Evolutionary conservation across 2,888 invertebrate species (phyloP).

Genomic region (Spodoptera picta): DNA sequence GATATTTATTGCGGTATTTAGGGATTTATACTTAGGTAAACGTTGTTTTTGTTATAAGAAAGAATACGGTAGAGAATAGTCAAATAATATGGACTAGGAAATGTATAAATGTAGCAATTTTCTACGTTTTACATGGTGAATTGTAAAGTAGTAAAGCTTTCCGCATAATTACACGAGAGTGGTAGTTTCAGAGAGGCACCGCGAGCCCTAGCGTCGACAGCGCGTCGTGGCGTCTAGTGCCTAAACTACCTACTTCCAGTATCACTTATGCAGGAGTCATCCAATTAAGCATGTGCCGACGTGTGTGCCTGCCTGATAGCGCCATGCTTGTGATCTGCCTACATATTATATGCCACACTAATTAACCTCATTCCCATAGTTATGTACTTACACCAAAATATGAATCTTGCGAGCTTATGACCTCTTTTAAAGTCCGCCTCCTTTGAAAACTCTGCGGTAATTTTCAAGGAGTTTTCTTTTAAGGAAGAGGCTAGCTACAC

Average conservation of each 20-base stretch:
- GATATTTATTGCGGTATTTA: conserved; percentile 41
- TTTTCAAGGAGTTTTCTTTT: conserved; percentile 22
- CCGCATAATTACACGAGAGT: conserved; percentile 43
- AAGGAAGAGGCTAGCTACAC: conserved; percentile 1
- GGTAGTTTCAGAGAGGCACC: conserved; percentile 37
- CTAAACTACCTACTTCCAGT: conserved; percentile 46
- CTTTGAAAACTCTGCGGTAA: conserved; percentile 15
- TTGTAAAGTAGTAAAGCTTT: conserved; percentile 33
- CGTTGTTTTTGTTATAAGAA: conserved; percentile 29
- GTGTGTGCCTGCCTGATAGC: conserved; percentile 46
- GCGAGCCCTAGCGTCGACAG: conserved; percentile 17
- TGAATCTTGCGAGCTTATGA: conserved; percentile 21
- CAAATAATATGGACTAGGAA: too few relatives aligned
- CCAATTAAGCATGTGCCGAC: conserved; percentile 63
- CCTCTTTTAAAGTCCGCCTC: conserved; percentile 16
- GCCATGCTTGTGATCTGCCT: conserved; percentile 37
- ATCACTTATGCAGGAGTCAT: conserved; percentile 67
- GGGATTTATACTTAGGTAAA: conserved; percentile 24
- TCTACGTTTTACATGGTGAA: conserved; percentile 1
- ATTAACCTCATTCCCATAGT: conserved; percentile 37
- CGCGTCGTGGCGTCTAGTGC: conserved; percentile 25
- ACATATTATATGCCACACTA: conserved; percentile 43
- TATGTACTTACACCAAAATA: conserved; percentile 17
- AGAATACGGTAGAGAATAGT: conserved; percentile 14
- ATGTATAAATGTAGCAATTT: not conserved